phyloP scores from a whole-genome alignment of 2,888 invertebrate genomes.

The Lycophotia porphyrea region DNA sequence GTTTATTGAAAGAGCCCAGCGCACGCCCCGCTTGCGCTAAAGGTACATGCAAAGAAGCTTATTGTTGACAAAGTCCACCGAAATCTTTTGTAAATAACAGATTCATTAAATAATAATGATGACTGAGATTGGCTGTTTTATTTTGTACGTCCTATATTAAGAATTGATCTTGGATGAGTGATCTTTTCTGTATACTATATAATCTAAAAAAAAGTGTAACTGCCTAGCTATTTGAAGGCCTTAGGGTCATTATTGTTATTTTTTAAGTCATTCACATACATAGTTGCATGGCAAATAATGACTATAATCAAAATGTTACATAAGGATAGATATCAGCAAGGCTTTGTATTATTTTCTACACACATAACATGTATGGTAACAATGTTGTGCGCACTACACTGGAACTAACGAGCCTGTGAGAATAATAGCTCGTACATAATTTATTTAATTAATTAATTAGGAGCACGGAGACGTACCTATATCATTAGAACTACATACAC shows the following conservation, averaged over 20 bases:
- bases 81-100: slow-evolving; percentile 87
- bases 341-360: background rate
- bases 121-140: slow-evolving; percentile 74
- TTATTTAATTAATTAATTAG: background rate
- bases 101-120: slow-evolving; percentile 88
- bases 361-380: background rate
- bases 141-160: slow-evolving; percentile 41
- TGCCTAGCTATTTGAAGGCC: slow-evolving; percentile 9
- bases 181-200: slow-evolving; percentile 13
- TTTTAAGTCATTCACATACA: no score
- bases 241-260: slow-evolving; percentile 15
- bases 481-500: background rate
- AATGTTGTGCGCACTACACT: slow-evolving; percentile 4
- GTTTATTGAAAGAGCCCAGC: slow-evolving; percentile 51
- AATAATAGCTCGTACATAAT: slow-evolving; percentile 5
- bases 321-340: background rate
- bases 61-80: slow-evolving; percentile 87
- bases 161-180: slow-evolving; percentile 28
- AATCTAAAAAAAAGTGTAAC: slow-evolving; percentile 1
- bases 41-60: slow-evolving; percentile 71
- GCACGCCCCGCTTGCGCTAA: slow-evolving; percentile 73
- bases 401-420: slow-evolving; percentile 1
- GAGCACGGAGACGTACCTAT: background rate
- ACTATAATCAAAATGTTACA: slow-evolving; percentile 20
- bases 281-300: slow-evolving; percentile 30